Base-by-base conservation (phyloP, 2,797 vertebrate genomes). In the Phoebastria nigripes region DNA sequence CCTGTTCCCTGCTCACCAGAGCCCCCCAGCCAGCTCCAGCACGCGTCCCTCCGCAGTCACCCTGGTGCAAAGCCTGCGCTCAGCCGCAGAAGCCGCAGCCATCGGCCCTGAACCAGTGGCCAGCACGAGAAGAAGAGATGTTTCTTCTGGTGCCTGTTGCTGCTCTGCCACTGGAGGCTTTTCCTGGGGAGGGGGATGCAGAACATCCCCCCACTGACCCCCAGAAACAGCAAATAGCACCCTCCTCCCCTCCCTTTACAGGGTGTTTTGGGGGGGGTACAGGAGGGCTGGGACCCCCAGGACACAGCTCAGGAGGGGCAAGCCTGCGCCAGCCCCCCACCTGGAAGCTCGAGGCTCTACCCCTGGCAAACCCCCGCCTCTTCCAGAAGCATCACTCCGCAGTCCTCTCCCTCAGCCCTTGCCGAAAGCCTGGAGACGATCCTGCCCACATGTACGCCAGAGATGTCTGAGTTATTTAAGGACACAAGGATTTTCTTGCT, bases 401-500 rank as follows among this genome's bases (percentile, higher is more conserved):
- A 91, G 54, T 85, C 47, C 62, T 90, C 67, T 93, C 15, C 9
- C 35, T 85, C 87, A 94, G 81, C 81, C 71, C 65, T 81, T 91
- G 73, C 87, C 0, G 71, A 67, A 85, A 96, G 94, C 92, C 82
- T 91, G 90, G 90, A 93, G 90, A 84, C 33, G 9, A 44, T 90
- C 51, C 92, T 93, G 94, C 95, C 91, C 89, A 92, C 91, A 20
- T 92, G 77, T 87, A 77, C 14, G 29, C 92, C 85, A 71, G 93
- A 92, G 74, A 93, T 96, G 94, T 86, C 91, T 84, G 94, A 93
- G 94, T 97, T 94, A 95, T 96, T 95, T 96, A 93, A 95, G 96
- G 95, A 96, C 96, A 93, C 26, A 31, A 81, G 87, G 94, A 92
- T 95, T 92, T 90, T 93, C 91, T 94, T 89, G 92, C 96, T 95